phyloP scores from a whole-genome alignment of 2,797 vertebrate species.

The Parambassis ranga region DNA sequence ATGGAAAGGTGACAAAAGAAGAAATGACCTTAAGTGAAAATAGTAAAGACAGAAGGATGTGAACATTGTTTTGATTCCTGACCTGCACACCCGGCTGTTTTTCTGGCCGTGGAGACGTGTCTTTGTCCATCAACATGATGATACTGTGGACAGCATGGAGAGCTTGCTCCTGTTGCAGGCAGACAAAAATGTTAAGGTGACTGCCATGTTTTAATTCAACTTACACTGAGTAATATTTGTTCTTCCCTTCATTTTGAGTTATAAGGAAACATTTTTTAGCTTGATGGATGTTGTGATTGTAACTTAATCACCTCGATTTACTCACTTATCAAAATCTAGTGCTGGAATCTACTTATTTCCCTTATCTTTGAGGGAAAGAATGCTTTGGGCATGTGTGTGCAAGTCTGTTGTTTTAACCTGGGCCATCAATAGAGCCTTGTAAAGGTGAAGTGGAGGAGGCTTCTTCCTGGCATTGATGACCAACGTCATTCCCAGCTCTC shows the following conservation, averaged over 20 bases:
- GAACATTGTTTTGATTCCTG: conserved; percentile 24
- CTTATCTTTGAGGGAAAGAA: neutral
- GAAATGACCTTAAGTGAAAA: neutral
- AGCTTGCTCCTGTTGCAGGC: conserved; percentile 71
- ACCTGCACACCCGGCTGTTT: conserved; percentile 87
- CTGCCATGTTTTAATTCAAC: neutral
- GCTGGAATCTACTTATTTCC: neutral
- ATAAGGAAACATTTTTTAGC: neutral
- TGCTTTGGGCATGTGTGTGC: neutral
- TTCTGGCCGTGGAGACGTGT: conserved; percentile 78
- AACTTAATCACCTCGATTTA: neutral
- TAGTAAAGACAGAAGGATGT: neutral
- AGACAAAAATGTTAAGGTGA: neutral
- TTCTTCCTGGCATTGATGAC: conserved; percentile 88
- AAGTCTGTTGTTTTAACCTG: conserved; percentile 81
- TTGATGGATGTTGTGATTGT: neutral
- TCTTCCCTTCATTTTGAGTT: neutral
- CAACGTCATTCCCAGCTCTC: conserved; percentile 82
- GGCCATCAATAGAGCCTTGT: conserved; percentile 83
- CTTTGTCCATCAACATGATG: conserved; percentile 89
- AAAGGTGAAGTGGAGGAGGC: conserved; percentile 72
- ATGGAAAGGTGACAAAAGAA: neutral
- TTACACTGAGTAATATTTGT: no score
- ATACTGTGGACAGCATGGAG: conserved; percentile 81
- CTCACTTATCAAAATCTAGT: neutral